These are phyloP conservation scores for Coremacera marginata DNA, from an alignment of 2,888 invertebrate genomes.

Conservation along the genomic window DNA sequence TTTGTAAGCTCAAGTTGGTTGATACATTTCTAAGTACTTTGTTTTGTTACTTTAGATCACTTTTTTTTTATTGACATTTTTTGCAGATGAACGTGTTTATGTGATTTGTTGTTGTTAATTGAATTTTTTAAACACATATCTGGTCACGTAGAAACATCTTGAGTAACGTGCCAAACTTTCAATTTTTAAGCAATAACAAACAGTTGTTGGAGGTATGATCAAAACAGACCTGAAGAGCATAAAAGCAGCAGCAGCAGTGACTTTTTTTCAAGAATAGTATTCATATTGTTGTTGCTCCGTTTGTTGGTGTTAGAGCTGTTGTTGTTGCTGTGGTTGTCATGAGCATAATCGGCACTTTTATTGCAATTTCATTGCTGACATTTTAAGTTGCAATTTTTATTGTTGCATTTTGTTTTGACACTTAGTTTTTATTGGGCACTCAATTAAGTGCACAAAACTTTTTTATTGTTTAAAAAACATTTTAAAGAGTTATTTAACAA, in stretches of 20 bases:
- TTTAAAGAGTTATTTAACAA: too few species aligned
- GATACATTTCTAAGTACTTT: not conserved
- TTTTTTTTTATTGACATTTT: not conserved
- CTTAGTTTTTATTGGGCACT: too few species aligned
- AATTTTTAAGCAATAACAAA: slow-evolving; percentile 35
- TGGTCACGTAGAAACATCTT: slow-evolving; percentile 54
- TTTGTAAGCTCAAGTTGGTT: not conserved
- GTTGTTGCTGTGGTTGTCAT: not conserved
- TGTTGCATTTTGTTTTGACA: not conserved
- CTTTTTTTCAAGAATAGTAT: not conserved
- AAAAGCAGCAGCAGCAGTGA: not conserved
- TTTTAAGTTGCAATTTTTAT: not conserved
- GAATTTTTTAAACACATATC: slow-evolving; percentile 44
- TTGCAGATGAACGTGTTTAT: not conserved
- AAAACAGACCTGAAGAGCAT: not conserved
- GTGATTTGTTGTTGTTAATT: not conserved
- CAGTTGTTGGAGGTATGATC: not conserved
- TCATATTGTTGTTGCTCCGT: not conserved
- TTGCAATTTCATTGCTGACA: too few species aligned
- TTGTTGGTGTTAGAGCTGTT: not conserved
- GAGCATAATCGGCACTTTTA: too few species aligned
- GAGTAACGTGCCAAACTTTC: slow-evolving; percentile 52
- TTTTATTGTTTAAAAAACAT: too few species aligned
- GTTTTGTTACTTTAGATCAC: not conserved
- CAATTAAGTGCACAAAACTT: too few species aligned